phyloP scores from a whole-genome alignment of 2,888 invertebrate genomes.

The Rotaria macrura region DNA sequence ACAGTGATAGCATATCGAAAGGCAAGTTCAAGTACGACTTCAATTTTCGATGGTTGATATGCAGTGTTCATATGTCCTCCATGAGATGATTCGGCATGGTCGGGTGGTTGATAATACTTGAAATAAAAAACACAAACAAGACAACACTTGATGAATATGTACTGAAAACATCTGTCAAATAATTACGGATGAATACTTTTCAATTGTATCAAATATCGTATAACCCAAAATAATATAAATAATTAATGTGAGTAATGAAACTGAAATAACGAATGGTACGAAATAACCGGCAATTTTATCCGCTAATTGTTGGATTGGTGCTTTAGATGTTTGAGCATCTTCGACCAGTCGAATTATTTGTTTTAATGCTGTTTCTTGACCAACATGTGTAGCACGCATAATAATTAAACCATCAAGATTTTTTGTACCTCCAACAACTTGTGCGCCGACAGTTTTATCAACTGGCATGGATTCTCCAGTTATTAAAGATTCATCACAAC shows the following conservation, averaged over 20 bases:
- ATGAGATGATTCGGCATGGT: neutral
- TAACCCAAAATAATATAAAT: conserved; percentile 75
- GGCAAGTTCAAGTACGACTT: conserved; percentile 79
- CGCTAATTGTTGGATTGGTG: conserved; percentile 91
- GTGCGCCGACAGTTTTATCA: conserved; percentile 65
- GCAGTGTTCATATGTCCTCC: neutral
- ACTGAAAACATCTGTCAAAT: neutral
- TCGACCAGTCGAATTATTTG: conserved; percentile 90
- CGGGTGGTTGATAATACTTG: neutral
- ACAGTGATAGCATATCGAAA: conserved; percentile 93
- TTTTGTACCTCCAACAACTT: conserved; percentile 82
- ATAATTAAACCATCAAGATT: conserved; percentile 83
- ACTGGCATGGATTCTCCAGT: conserved; percentile 98
- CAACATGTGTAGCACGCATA: conserved; percentile 83
- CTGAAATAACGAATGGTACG: conserved; percentile 77
- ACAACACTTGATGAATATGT: neutral
- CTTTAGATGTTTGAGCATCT: conserved; percentile 91
- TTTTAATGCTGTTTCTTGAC: conserved; percentile 83
- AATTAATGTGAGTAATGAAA: conserved; percentile 71
- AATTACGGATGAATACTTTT: conserved; percentile 23
- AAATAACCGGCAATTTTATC: conserved; percentile 95
- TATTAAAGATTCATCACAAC: conserved; percentile 88
- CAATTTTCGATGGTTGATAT: conserved; percentile 49
- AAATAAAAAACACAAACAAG: too few species aligned
- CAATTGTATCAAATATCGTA: conserved; percentile 40